Evolutionary conservation across 2,797 vertebrate genomes (phyloP).

Genomic region (Coranthus polyacanthus): DNA sequence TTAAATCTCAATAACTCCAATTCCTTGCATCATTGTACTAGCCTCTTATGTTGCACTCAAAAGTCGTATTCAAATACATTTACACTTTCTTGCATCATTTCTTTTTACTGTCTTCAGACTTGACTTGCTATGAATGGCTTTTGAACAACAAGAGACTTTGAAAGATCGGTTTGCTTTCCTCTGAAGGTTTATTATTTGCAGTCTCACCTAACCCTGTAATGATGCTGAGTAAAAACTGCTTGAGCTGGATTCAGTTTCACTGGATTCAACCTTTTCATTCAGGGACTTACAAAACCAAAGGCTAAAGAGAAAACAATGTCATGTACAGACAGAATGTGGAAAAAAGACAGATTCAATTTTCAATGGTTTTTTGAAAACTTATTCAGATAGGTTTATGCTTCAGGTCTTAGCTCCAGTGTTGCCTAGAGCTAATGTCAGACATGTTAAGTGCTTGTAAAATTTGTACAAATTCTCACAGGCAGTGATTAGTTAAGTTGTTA

Average conservation of each 20-base stretch:
- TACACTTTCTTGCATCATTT: constrained; percentile 17
- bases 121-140: constrained; percentile 1
- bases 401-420: constrained; percentile 11
- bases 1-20: not conserved
- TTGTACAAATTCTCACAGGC: constrained; percentile 1
- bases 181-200: not conserved
- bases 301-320: no score
- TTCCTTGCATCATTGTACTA: not conserved
- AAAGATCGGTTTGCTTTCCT: not conserved
- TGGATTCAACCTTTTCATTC: constrained; percentile 32
- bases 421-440: constrained; percentile 24
- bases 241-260: constrained; percentile 1
- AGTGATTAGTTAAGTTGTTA: constrained; percentile 7
- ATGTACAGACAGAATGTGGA: no score
- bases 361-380: constrained; percentile 6
- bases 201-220: constrained; percentile 12
- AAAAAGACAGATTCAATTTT: no score
- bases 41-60: not conserved
- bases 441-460: constrained; percentile 8
- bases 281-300: no score
- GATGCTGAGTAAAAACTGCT: constrained; percentile 18
- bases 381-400: constrained; percentile 15
- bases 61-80: not conserved
- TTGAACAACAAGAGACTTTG: constrained; percentile 9
- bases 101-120: not conserved